Conservation (phyloP, 2,888 invertebrate genomes). For the Drosophila gaucha region DNA sequence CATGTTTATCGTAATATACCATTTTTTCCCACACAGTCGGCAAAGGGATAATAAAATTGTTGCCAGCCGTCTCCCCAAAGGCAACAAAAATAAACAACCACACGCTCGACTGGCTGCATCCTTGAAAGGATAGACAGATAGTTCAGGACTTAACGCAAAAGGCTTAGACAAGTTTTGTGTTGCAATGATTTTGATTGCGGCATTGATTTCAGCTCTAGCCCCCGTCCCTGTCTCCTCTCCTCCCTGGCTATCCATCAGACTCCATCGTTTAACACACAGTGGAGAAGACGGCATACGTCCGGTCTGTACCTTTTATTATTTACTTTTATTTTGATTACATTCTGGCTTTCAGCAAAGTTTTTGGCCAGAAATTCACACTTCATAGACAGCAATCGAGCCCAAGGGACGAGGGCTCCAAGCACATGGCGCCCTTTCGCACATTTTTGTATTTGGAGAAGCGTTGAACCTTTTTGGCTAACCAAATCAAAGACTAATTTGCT, state of each 20-base stretch:
- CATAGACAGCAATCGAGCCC: slow-evolving; percentile 47
- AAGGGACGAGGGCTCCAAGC: slow-evolving; percentile 34
- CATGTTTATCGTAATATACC: slow-evolving; percentile 73
- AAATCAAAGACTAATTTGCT: slow-evolving; percentile 71
- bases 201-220: slow-evolving; percentile 68
- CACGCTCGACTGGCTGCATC: slow-evolving; percentile 59
- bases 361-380: slow-evolving; percentile 67
- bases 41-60: slow-evolving; percentile 76
- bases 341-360: slow-evolving; percentile 56
- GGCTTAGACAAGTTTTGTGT: slow-evolving; percentile 63
- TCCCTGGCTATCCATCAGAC: slow-evolving; percentile 41
- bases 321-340: slow-evolving; percentile 78
- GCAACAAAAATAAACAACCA: slow-evolving; percentile 71
- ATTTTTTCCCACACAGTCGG: slow-evolving; percentile 57
- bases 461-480: slow-evolving; percentile 39
- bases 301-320: slow-evolving; percentile 58
- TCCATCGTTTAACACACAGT: slow-evolving; percentile 62
- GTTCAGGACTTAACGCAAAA: slow-evolving; percentile 52
- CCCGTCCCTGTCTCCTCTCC: neutral
- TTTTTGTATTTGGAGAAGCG: slow-evolving; percentile 17
- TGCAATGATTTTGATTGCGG: slow-evolving; percentile 71
- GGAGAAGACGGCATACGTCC: slow-evolving; percentile 4
- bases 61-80: slow-evolving; percentile 54
- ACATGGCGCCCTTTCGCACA: slow-evolving; percentile 12
- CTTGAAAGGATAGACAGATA: slow-evolving; percentile 49